A percentile compares a stretch with the other conserved stretches of the same genome.
Evolutionary conservation across 2,113 vertebrate species (phyloP).

Genomic region (Alces alces): DNA sequence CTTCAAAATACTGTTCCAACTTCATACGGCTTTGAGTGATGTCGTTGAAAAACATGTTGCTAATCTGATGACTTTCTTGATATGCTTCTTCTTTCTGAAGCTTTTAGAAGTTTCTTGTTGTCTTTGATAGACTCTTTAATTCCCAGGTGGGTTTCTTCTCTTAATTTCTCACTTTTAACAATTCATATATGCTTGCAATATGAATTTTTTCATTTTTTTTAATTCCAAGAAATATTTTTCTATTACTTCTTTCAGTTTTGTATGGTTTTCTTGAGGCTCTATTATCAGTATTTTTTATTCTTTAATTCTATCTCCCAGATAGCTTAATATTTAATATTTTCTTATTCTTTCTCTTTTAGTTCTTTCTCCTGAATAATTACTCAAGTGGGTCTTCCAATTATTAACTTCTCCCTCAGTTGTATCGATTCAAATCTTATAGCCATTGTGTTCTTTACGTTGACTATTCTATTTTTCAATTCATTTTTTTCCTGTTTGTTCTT

Average conservation of each 20-base stretch:
- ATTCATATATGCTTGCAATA: background rate
- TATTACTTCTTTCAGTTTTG: background rate
- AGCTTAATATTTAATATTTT: background rate
- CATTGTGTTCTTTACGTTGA: background rate
- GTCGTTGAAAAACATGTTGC: background rate
- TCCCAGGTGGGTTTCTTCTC: background rate
- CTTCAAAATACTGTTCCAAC: background rate
- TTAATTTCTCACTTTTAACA: background rate
- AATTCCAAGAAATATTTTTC: background rate
- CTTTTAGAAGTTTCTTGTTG: background rate
- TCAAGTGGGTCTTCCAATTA: background rate
- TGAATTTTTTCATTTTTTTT: background rate
- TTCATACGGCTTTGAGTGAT: background rate
- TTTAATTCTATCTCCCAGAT: background rate
- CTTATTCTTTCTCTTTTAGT: background rate
- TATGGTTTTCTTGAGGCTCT: background rate
- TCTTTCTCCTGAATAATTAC: background rate
- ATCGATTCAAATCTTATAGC: background rate
- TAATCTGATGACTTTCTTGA: background rate
- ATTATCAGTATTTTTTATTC: background rate
- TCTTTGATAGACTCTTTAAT: background rate
- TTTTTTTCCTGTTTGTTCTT: background rate
- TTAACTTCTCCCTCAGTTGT: background rate
- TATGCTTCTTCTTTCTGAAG: background rate
- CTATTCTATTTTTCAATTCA: background rate